Evolutionary conservation across 2,888 invertebrate species (phyloP).

Genomic region (Falcaria lacertinaria): DNA sequence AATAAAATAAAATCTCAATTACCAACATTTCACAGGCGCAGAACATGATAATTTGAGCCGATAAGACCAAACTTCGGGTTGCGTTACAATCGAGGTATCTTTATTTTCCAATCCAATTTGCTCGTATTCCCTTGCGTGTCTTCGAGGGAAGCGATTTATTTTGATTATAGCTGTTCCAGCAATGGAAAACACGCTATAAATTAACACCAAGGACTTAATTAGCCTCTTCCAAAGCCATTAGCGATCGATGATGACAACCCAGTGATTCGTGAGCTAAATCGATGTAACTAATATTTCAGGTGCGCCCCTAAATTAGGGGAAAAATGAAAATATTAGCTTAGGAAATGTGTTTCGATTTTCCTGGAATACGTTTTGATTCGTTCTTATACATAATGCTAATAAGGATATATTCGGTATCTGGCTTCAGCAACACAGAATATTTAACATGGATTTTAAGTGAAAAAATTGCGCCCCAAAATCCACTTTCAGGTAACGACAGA

Average conservation of each 20-base stretch:
- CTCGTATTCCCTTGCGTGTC: slow-evolving; percentile 68
- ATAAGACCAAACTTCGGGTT: slow-evolving; percentile 24
- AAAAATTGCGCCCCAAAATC: too few species aligned
- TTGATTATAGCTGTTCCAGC: slow-evolving; percentile 68
- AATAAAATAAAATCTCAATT: too few species aligned
- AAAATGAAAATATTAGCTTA: slow-evolving; percentile 18
- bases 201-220: slow-evolving; percentile 74
- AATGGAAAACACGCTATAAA: slow-evolving; percentile 71
- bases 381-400: background rate
- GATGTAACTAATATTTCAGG: slow-evolving; percentile 50
- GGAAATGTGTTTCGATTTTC: background rate
- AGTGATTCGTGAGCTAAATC: slow-evolving; percentile 52
- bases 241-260: slow-evolving; percentile 61
- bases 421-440: too few species aligned
- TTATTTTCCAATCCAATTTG: slow-evolving; percentile 65
- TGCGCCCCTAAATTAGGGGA: slow-evolving; percentile 34
- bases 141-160: slow-evolving; percentile 66
- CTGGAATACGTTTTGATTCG: background rate
- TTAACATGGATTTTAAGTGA: too few species aligned
- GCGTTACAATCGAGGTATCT: slow-evolving; percentile 44
- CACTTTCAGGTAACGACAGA: too few species aligned
- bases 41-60: slow-evolving; percentile 6
- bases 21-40: background rate
- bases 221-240: slow-evolving; percentile 74
- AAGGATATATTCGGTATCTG: too few species aligned